Percentiles rank a stretch among this genome's conserved stretches.
phyloP scores from a whole-genome alignment of 2,797 vertebrate genomes.

The Enoplosus armatus region DNA sequence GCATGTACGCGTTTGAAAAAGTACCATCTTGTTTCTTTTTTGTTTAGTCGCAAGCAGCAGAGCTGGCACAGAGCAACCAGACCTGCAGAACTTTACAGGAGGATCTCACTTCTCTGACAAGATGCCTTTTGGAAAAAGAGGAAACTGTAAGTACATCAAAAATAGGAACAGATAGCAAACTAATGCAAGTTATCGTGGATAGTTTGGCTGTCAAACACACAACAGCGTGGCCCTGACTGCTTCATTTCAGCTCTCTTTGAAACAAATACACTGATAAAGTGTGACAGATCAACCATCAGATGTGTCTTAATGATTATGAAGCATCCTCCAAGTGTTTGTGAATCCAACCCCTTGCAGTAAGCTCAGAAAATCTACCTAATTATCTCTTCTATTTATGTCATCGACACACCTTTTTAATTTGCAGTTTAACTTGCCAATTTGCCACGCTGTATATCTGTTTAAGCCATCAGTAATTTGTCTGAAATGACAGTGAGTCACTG shows the following conservation, averaged over 20 bases:
- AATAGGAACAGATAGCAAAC: background rate
- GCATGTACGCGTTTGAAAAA: background rate
- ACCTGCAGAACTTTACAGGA: conserved; percentile 28
- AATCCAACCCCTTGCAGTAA: background rate
- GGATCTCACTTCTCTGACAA: conserved; percentile 19
- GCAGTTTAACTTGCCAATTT: background rate
- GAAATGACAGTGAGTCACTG: background rate
- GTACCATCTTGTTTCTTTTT: background rate
- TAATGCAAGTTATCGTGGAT: background rate
- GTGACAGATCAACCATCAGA: background rate
- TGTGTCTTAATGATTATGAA: background rate
- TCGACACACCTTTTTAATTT: background rate
- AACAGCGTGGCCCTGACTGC: background rate
- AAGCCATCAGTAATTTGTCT: background rate
- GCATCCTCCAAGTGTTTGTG: background rate
- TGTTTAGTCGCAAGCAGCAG: conserved; percentile 11
- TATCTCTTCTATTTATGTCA: background rate
- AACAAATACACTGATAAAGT: background rate
- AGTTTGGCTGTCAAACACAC: background rate
- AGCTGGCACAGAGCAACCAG: conserved; percentile 17
- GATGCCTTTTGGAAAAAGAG: conserved; percentile 23
- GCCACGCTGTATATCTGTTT: background rate
- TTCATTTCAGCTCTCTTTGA: background rate
- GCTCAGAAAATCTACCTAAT: background rate
- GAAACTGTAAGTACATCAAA: conserved; percentile 40